Base-by-base conservation (phyloP, 2,888 invertebrate species). In the Periphyllus acericola region DNA sequence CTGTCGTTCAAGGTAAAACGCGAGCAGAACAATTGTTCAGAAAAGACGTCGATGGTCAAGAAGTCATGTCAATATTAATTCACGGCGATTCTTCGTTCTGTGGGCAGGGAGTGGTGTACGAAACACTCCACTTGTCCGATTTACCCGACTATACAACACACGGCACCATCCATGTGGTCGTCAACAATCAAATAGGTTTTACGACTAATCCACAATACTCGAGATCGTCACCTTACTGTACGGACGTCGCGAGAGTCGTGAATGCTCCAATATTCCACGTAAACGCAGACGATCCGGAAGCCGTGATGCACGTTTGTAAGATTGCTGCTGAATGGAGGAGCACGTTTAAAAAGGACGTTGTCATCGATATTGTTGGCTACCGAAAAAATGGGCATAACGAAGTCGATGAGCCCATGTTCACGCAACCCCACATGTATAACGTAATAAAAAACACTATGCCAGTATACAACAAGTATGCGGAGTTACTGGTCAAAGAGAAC, bases 361-460 rank as follows among this genome's bases (percentile, higher is more conserved):
- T 98, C 90, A 96, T 98, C 91, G 98, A 98, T 92, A 94, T 98
- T 91, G 94, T 93, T 90, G 95, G 96, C 91, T 98, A 98, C 92
- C 94, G 98, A 78, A 94, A 97, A 90, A 96, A 97, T 92, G 98
- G 98, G 0, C 98, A 99, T 94, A 99, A 99, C 92, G 98, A 99
- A 93, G 96, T 97, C 90, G 98, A 99, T 92, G 98, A 99, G 92
- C 98, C 98, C 1, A 98, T 97, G 97, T 98, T 98, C 93, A 99
- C 98, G 1, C 97, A 98, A 92, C 98, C 98, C 0, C 94, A 98
- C 86, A 98, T 98, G 98, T 98, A 98, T 93, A 95, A 95, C 90
- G 96, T 96, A 92, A 98, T 99, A 89, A 93, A 94, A 90, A 94
- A 95, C 89, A 96, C 95, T 40, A 95, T 95, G 90, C 95, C 96